phyloP scores from a whole-genome alignment of 2,797 vertebrate genomes.

The Bradypodion ventrale region DNA sequence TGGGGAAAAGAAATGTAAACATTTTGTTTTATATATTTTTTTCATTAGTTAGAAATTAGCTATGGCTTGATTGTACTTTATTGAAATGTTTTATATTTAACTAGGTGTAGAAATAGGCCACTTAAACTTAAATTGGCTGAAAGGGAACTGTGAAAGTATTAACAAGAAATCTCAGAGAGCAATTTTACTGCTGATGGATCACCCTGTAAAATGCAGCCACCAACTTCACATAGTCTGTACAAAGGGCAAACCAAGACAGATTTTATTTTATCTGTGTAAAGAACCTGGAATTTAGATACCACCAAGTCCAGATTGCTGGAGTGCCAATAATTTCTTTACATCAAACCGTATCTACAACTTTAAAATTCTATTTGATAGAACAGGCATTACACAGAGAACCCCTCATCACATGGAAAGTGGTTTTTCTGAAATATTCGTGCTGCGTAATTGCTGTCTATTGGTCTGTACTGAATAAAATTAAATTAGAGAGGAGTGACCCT shows the following conservation, averaged over 20 bases:
- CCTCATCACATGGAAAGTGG: constrained; percentile 22
- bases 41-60: neutral
- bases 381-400: constrained; percentile 1
- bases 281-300: neutral
- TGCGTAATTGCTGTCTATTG: neutral
- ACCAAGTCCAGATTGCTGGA: constrained; percentile 16
- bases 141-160: neutral
- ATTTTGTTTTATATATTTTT: neutral
- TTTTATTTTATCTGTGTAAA: constrained; percentile 6
- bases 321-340: constrained; percentile 16
- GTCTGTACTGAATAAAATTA: constrained; percentile 31
- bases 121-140: neutral
- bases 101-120: neutral
- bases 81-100: neutral
- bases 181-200: neutral
- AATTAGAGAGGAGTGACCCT: constrained; percentile 42
- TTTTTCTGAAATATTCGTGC: constrained; percentile 15
- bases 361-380: constrained; percentile 12
- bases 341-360: constrained; percentile 3
- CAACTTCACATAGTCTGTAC: constrained; percentile 18
- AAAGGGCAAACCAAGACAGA: neutral
- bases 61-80: neutral
- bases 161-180: neutral
- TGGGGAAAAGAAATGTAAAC: too few species aligned
- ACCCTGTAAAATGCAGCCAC: constrained; percentile 19